Evolutionary conservation across 2,888 invertebrate genomes (phyloP).

Genomic region (Xestobium rufovillosum): DNA sequence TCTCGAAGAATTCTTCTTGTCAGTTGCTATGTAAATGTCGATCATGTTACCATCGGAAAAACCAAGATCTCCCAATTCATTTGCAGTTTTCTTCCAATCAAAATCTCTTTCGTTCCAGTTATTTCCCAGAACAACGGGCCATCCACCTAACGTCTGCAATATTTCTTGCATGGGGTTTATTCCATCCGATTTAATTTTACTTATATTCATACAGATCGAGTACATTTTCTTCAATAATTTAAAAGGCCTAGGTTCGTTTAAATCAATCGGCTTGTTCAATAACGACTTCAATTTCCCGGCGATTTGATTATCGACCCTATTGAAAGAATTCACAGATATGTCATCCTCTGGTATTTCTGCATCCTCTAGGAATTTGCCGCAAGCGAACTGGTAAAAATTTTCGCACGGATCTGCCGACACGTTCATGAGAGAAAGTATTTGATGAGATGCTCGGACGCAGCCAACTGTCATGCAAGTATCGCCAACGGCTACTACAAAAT

Average conservation of each 20-base stretch:
- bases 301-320: background rate
- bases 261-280: background rate
- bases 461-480: background rate
- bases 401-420: background rate
- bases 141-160: conserved; percentile 60
- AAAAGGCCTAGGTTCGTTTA: background rate
- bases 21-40: conserved; percentile 6
- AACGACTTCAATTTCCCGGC: background rate
- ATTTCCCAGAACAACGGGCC: conserved; percentile 74
- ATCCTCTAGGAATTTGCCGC: background rate
- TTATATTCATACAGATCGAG: background rate
- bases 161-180: background rate
- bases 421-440: background rate
- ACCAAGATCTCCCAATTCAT: conserved; percentile 64
- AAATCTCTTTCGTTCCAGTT: conserved; percentile 60
- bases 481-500: too few species aligned
- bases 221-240: conserved; percentile 1
- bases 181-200: background rate
- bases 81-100: conserved; percentile 69
- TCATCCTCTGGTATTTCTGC: conserved; percentile 1
- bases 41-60: conserved; percentile 51
- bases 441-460: background rate
- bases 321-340: background rate
- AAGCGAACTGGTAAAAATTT: conserved; percentile 1
- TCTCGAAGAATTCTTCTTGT: conserved; percentile 10